phyloP scores from a whole-genome alignment of 2,888 invertebrate genomes.

The Limnephilus lunatus region DNA sequence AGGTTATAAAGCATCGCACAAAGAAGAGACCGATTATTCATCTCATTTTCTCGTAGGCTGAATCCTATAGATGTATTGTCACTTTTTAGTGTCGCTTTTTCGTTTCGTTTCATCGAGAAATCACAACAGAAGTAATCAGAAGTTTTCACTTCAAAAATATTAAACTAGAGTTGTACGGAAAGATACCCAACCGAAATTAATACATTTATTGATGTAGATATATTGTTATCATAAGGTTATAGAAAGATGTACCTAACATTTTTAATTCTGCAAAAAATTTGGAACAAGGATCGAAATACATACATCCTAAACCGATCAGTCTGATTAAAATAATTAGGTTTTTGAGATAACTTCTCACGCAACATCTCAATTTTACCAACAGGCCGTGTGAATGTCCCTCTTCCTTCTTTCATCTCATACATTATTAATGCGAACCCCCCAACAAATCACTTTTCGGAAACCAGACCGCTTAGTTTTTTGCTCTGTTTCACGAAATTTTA shows the following conservation, averaged over 20 bases:
- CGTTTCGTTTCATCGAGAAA: no score
- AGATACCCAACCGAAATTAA: no score
- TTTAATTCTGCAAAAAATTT: background rate
- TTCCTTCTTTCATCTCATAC: slow-evolving; percentile 58
- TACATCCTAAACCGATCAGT: background rate
- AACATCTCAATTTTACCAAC: slow-evolving; percentile 42
- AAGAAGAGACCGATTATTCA: no score
- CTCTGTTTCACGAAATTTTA: slow-evolving; percentile 57
- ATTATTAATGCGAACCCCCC: slow-evolving; percentile 59
- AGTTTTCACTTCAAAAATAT: no score
- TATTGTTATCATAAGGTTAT: background rate
- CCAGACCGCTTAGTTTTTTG: slow-evolving; percentile 59
- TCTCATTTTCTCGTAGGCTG: no score
- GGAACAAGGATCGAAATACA: background rate
- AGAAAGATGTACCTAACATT: background rate
- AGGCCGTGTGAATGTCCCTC: slow-evolving; percentile 62
- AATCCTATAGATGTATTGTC: no score
- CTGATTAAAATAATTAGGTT: slow-evolving; percentile 7
- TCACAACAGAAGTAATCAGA: no score
- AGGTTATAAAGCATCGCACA: no score
- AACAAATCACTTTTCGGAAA: slow-evolving; percentile 55
- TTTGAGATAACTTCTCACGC: background rate
- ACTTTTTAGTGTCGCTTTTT: no score
- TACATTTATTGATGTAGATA: no score
- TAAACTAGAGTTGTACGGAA: no score